Evolutionary conservation across 37 sponge, comb jelly and placozoan genomes (phyloP), one percentile per base, ranked within the genome.

Genomic region (Haliclona indistincta): DNA sequence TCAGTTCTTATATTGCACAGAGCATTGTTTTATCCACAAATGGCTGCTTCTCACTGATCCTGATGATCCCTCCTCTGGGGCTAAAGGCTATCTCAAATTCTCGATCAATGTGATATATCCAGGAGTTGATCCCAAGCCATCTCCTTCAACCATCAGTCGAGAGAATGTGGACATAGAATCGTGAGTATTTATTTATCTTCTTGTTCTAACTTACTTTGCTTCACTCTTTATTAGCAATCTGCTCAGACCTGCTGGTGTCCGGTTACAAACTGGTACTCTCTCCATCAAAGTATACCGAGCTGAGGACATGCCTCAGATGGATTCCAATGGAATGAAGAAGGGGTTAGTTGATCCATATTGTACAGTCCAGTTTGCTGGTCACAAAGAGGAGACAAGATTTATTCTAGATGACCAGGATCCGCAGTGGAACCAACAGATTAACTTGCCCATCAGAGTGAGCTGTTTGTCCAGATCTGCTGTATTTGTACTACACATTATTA

Each of bases 301-400:
- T n/a, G 94, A 95, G 77, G 99, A 95, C 55, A 66, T 98, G 19
- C 99, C 99, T 4, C 92, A 76, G 69, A 79, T 94, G 95, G 95
- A 94, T 61, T 67, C 86, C 37, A 87, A 94, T 54, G 88, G 88
- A 1, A 64, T 96, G 54, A 96, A 96, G 87, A 91, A 94, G 79
- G 96, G 93, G 51, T 67, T 98, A 51, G 99, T 98, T 35, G 99
- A 98, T 63, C 99, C 99, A 11, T 98, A 93, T 61, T 81, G 93
- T 29, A 76, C 72, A 28, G 94, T 95, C 36, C 71, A 61, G 70
- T 98, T 90, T 84, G 99, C 99, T 25, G 99, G 99, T 20, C 90
- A 98, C 66, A 95, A 93, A 77, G 89, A 85, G n/a, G 77, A 72
- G 63, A 93, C 95, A 19, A 35, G 64, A 22, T 81, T 82, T 20